Percentiles rank a stretch among this genome's conserved stretches.
Conservation (phyloP, 1,140 invertebrate genomes). For the Atta texana region DNA sequence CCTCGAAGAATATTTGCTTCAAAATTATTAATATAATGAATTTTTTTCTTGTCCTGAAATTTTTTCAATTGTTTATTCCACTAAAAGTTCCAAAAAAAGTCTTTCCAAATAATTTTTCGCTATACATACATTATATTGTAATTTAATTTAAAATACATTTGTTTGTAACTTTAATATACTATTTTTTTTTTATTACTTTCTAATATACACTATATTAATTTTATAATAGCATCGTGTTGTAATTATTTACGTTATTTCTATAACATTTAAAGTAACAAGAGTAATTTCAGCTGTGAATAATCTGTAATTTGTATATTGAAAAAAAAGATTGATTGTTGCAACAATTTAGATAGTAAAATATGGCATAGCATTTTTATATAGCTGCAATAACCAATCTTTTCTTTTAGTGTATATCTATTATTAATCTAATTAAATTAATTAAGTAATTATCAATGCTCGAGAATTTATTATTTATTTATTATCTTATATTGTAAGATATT, state of each 20-base stretch:
- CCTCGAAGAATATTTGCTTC: conserved; percentile 6
- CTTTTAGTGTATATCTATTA: too few relatives aligned
- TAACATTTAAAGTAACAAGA: not conserved
- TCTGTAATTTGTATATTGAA: not conserved
- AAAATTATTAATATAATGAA: not conserved
- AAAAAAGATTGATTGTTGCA: too few relatives aligned
- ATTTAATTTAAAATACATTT: not conserved
- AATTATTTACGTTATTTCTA: not conserved
- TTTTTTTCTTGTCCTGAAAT: not conserved
- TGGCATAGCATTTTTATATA: too few relatives aligned
- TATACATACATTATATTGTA: not conserved
- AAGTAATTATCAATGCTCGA: not conserved
- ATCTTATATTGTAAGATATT: not conserved
- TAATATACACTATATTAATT: not conserved
- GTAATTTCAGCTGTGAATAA: not conserved
- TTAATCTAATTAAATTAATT: too few relatives aligned
- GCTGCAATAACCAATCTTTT: too few relatives aligned
- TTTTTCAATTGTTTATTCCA: not conserved
- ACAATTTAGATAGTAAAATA: too few relatives aligned
- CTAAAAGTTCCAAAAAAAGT: too few relatives aligned
- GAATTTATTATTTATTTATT: not conserved
- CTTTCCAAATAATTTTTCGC: not conserved
- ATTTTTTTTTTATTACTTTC: too few relatives aligned
- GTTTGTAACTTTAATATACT: not conserved
- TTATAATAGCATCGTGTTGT: not conserved